Evolutionary conservation across 2,888 invertebrate genomes (phyloP).

Genomic region (Synanthedon formicaeformis): DNA sequence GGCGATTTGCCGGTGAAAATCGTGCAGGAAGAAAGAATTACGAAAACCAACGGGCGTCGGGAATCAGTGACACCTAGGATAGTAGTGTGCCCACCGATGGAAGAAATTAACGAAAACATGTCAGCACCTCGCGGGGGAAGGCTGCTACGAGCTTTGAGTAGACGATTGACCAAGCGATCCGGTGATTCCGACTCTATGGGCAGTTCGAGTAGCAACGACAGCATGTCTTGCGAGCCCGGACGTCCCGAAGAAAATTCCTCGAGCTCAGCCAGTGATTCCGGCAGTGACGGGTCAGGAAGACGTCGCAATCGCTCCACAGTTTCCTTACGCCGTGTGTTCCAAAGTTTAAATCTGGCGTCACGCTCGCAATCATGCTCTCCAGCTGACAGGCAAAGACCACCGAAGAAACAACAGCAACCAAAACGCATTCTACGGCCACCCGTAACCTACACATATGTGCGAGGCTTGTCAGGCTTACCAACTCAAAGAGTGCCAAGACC

Average conservation of each 20-base stretch:
- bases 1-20: conserved; percentile 38
- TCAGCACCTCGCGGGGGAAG: conserved; percentile 72
- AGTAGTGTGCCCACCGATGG: conserved; percentile 60
- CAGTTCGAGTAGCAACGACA: conserved; percentile 61
- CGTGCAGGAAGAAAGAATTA: conserved; percentile 24
- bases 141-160: conserved; percentile 75
- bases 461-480: conserved; percentile 83
- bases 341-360: conserved; percentile 74
- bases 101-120: conserved; percentile 68
- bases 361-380: conserved; percentile 76
- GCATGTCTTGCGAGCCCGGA: conserved; percentile 45
- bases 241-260: conserved; percentile 59
- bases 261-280: conserved; percentile 73
- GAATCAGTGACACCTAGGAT: conserved; percentile 56
- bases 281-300: conserved; percentile 72
- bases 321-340: conserved; percentile 78
- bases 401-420: conserved; percentile 74
- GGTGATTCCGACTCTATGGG: conserved; percentile 49
- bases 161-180: conserved; percentile 70
- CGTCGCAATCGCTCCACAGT: conserved; percentile 69
- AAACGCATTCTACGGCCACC: conserved; percentile 83
- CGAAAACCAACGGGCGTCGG: conserved; percentile 30
- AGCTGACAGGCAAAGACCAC: conserved; percentile 46
- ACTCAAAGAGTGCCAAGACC: conserved; percentile 82
- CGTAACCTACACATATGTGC: conserved; percentile 83